A percentile compares a stretch with the other conserved stretches of the same genome.
These are phyloP conservation scores for Myotis pilosus DNA, from an alignment of 2,797 vertebrate species.

Conservation along the genomic window DNA sequence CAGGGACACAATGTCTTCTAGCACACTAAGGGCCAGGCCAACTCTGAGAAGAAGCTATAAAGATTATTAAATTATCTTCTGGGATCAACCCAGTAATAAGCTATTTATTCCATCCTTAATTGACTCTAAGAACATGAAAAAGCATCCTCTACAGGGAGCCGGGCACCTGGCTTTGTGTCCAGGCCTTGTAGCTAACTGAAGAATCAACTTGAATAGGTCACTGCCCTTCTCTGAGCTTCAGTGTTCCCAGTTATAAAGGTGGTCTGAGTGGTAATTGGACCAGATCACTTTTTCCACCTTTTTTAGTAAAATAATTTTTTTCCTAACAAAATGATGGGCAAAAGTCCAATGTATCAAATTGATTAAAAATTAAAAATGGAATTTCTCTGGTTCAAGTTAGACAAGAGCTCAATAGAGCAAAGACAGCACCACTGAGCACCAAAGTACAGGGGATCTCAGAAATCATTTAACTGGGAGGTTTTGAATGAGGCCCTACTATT, in stretches of 20 bases:
- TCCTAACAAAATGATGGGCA: not conserved
- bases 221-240: no score
- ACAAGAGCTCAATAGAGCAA: not conserved
- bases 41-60: constrained; percentile 42
- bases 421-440: not conserved
- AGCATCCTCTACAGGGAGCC: rapidly evolving
- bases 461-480: not conserved
- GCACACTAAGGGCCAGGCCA: constrained; percentile 9
- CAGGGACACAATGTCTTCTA: constrained; percentile 33
- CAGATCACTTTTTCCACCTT: not conserved
- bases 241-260: not conserved
- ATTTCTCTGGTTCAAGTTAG: not conserved
- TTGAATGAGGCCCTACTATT: not conserved
- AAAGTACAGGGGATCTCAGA: not conserved
- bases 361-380: not conserved
- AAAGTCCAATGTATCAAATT: not conserved
- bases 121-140: not conserved
- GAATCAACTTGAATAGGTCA: not conserved
- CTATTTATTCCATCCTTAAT: not conserved
- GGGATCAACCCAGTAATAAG: not conserved
- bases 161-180: not conserved
- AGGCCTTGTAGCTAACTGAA: not conserved
- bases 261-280: not conserved
- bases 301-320: not conserved
- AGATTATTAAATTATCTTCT: not conserved